Conservation (phyloP, 2,888 invertebrate species). For the Eupithecia subfuscata region DNA sequence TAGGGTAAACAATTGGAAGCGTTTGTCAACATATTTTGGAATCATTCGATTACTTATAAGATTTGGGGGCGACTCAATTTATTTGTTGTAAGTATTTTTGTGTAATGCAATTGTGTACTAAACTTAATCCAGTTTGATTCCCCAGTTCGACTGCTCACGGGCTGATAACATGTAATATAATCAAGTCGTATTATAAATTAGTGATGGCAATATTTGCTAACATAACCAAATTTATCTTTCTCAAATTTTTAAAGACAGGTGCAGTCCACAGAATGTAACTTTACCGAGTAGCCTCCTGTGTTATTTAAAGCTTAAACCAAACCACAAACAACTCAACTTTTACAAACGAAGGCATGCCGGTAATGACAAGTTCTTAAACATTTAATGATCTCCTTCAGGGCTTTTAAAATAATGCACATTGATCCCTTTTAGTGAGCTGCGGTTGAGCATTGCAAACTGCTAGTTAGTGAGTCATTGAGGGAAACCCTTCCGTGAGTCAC, state of each 20-base stretch:
- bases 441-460: conserved; percentile 47
- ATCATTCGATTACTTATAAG: conserved; percentile 28
- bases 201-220: not conserved
- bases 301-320: conserved; percentile 7
- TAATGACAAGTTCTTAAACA: conserved; percentile 35
- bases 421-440: conserved; percentile 44
- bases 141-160: not conserved
- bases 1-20: conserved; percentile 45
- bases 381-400: conserved; percentile 39
- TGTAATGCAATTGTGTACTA: not conserved
- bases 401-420: conserved; percentile 40
- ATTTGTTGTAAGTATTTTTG: conserved; percentile 1
- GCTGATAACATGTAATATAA: not conserved
- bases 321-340: conserved; percentile 29
- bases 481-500: conserved; percentile 82
- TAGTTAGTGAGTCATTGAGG: conserved; percentile 72
- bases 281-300: not conserved
- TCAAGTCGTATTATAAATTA: not conserved
- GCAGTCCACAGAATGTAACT: not conserved
- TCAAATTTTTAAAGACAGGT: not conserved
- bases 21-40: conserved; percentile 39
- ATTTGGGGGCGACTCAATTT: conserved; percentile 18
- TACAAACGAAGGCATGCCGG: conserved; percentile 23
- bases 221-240: not conserved
- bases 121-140: not conserved